Conservation (phyloP, 2,113 vertebrate species). For the Pycnonotus jocosus region DNA sequence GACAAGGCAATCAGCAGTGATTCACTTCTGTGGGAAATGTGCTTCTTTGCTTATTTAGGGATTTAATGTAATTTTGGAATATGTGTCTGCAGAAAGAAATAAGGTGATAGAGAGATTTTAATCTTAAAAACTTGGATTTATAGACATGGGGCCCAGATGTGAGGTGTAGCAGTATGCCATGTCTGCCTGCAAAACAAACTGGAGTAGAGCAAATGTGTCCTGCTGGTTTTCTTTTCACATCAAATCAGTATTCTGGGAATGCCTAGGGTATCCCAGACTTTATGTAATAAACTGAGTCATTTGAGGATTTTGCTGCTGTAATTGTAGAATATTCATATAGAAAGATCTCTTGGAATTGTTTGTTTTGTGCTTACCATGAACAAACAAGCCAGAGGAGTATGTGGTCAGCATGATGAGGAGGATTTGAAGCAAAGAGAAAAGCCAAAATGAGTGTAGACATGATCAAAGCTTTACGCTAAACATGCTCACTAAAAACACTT, state of each 20-base stretch:
- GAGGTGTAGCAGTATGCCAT: neutral
- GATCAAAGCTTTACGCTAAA: slow-evolving; percentile 12
- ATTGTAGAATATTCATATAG: neutral
- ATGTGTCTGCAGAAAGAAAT: neutral
- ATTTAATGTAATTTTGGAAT: neutral
- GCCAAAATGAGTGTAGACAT: neutral
- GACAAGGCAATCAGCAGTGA: neutral
- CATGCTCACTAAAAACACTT: neutral
- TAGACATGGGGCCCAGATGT: neutral
- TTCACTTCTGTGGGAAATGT: neutral
- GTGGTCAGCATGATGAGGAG: slow-evolving; percentile 1
- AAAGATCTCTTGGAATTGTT: neutral
- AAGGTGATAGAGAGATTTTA: neutral
- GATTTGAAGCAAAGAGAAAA: neutral
- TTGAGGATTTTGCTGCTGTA: neutral
- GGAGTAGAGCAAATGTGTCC: neutral
- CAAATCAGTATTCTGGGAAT: slow-evolving; percentile 14
- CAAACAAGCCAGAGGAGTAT: neutral
- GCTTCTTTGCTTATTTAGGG: neutral
- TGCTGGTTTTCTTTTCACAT: neutral
- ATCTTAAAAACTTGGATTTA: neutral
- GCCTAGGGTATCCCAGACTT: neutral
- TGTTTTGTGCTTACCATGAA: neutral
- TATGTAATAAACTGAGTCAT: slow-evolving; percentile 7
- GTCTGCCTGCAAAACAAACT: neutral